A percentile compares a stretch with the other conserved stretches of the same genome.
phyloP scores from a whole-genome alignment of 1,140 invertebrate genomes.

The Drosophila sechellia region DNA sequence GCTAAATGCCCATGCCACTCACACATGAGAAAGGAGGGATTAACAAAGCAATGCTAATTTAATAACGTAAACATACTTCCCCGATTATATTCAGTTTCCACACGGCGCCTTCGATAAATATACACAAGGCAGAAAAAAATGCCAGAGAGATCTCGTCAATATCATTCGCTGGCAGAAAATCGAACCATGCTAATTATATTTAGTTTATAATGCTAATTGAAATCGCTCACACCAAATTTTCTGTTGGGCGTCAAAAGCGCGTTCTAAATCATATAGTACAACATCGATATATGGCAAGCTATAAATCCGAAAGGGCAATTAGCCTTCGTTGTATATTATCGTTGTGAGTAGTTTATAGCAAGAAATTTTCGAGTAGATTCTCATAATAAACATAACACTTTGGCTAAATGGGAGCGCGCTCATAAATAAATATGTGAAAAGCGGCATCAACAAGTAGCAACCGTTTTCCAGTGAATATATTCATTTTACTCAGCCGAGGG shows the following conservation, averaged over 20 bases:
- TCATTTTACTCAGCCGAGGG: not conserved
- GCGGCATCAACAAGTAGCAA: constrained; percentile 31
- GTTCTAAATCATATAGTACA: constrained; percentile 56
- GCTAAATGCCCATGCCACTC: constrained; percentile 38
- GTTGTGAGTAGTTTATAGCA: constrained; percentile 38
- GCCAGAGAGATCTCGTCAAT: constrained; percentile 42
- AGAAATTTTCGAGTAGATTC: constrained; percentile 28
- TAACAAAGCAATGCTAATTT: constrained; percentile 77
- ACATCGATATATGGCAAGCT: constrained; percentile 32
- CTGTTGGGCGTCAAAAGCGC: constrained; percentile 11
- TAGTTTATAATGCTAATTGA: constrained; percentile 78
- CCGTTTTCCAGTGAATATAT: constrained; percentile 7
- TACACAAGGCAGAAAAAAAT: constrained; percentile 40
- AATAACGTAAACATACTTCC: constrained; percentile 67
- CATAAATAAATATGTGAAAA: constrained; percentile 63
- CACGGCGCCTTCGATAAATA: constrained; percentile 51
- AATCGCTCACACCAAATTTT: constrained; percentile 51
- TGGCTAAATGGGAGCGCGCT: constrained; percentile 19
- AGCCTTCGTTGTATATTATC: constrained; percentile 56
- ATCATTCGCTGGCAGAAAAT: constrained; percentile 36
- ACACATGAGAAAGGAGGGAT: constrained; percentile 36
- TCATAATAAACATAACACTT: constrained; percentile 62
- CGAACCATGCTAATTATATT: constrained; percentile 74
- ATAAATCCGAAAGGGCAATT: constrained; percentile 56
- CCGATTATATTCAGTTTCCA: constrained; percentile 28